phyloP scores from a whole-genome alignment of 2,888 invertebrate genomes.

The Drepana falcataria region DNA sequence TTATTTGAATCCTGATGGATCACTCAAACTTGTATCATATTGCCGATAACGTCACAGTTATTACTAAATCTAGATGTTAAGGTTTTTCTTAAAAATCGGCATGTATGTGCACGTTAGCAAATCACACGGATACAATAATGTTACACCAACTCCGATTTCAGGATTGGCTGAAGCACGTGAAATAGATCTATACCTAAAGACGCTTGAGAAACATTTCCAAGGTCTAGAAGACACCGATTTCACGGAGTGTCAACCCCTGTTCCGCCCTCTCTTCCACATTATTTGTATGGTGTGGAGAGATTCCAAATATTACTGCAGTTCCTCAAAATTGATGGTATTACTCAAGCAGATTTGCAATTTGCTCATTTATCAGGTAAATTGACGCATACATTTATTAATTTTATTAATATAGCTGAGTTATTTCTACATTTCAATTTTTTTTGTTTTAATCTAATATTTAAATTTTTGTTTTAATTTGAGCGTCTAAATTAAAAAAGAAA shows the following conservation, averaged over 20 bases:
- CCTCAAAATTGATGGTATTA: slow-evolving; percentile 91
- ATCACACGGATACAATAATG: background rate
- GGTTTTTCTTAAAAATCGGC: no score
- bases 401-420: background rate
- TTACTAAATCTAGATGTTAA: no score
- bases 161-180: slow-evolving; percentile 95
- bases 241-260: slow-evolving; percentile 86
- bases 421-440: background rate
- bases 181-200: slow-evolving; percentile 90
- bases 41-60: no score
- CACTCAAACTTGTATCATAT: no score
- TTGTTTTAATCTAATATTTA: no score
- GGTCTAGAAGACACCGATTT: slow-evolving; percentile 91
- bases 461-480: no score
- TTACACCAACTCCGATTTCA: slow-evolving; percentile 35
- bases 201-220: slow-evolving; percentile 88
- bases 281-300: slow-evolving; percentile 95
- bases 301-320: slow-evolving; percentile 93
- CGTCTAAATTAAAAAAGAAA: no score
- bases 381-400: background rate
- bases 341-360: slow-evolving; percentile 94
- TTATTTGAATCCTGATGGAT: no score
- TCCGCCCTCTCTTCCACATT: slow-evolving; percentile 90
- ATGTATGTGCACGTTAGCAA: no score
- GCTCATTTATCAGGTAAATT: slow-evolving; percentile 87